A percentile compares a stretch with the other conserved stretches of the same genome.
phyloP scores from a whole-genome alignment of 2,113 vertebrate genomes.

The Sinocyclocheilus anshuiensis region DNA sequence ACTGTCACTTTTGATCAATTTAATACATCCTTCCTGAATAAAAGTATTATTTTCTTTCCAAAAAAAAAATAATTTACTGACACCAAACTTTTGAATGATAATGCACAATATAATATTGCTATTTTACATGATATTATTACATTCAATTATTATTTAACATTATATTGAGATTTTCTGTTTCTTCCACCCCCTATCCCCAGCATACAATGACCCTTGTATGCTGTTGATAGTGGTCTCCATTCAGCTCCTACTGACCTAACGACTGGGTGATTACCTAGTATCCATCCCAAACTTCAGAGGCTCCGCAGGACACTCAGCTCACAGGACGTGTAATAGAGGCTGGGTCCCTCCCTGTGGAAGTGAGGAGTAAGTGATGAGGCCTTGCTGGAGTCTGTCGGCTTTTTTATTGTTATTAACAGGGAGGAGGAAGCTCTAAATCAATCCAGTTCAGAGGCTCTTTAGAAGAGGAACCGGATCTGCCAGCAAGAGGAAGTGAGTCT shows the following conservation, averaged over 20 bases:
- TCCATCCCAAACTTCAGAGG: conserved; percentile 60
- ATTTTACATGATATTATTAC: no score
- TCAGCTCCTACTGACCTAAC: neutral
- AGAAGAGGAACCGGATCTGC: conserved; percentile 63
- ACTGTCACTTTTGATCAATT: no score
- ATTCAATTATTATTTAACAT: no score
- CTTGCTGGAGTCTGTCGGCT: conserved; percentile 59
- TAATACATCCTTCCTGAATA: no score
- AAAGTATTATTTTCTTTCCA: no score
- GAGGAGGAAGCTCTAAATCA: conserved; percentile 74
- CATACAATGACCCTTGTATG: neutral
- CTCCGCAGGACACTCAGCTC: conserved; percentile 67
- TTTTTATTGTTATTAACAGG: conserved; percentile 64
- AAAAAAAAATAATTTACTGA: no score
- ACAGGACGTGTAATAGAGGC: conserved; percentile 65
- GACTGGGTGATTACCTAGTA: conserved; percentile 57
- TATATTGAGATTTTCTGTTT: neutral
- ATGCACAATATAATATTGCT: no score
- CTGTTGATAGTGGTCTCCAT: neutral
- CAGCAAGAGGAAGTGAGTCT: conserved; percentile 71
- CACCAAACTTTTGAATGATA: no score
- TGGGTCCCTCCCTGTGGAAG: no score
- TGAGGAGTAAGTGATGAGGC: conserved; percentile 48
- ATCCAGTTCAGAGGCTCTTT: conserved; percentile 64
- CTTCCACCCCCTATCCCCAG: neutral